Evolutionary conservation across 2,797 vertebrate genomes (phyloP).

Genomic region (Urosaurus nigricauda): DNA sequence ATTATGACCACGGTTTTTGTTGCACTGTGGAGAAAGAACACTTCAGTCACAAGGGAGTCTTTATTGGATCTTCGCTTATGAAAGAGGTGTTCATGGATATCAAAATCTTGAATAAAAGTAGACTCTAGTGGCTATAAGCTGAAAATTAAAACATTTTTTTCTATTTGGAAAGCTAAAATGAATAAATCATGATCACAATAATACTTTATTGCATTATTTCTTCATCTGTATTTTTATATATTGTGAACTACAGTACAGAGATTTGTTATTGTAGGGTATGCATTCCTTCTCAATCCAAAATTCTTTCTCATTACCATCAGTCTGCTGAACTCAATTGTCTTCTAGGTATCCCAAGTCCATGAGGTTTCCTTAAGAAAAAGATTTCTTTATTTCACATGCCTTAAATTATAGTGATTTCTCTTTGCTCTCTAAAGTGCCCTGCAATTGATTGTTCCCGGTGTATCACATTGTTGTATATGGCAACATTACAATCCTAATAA

Average conservation of each 20-base stretch:
- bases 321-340: constrained; percentile 49
- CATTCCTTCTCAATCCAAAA: constrained; percentile 3
- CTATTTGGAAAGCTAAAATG: constrained; percentile 21
- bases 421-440: constrained; percentile 66
- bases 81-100: not conserved
- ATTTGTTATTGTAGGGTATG: constrained; percentile 15
- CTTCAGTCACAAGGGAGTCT: constrained; percentile 9
- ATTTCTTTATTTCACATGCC: constrained; percentile 46
- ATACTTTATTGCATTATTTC: constrained; percentile 30
- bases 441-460: constrained; percentile 62
- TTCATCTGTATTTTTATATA: constrained; percentile 25
- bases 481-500: constrained; percentile 69
- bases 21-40: constrained; percentile 2
- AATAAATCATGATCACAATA: constrained; percentile 31
- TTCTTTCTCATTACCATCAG: constrained; percentile 10
- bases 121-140: not conserved
- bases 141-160: constrained; percentile 47
- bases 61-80: constrained; percentile 14
- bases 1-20: not conserved
- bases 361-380: constrained; percentile 52
- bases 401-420: constrained; percentile 6
- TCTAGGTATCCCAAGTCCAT: constrained; percentile 50
- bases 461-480: constrained; percentile 64
- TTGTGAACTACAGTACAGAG: constrained; percentile 3
- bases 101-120: not conserved